Evolutionary conservation across 2,797 vertebrate genomes (phyloP).

Genomic region (Typhlichthys subterraneus): DNA sequence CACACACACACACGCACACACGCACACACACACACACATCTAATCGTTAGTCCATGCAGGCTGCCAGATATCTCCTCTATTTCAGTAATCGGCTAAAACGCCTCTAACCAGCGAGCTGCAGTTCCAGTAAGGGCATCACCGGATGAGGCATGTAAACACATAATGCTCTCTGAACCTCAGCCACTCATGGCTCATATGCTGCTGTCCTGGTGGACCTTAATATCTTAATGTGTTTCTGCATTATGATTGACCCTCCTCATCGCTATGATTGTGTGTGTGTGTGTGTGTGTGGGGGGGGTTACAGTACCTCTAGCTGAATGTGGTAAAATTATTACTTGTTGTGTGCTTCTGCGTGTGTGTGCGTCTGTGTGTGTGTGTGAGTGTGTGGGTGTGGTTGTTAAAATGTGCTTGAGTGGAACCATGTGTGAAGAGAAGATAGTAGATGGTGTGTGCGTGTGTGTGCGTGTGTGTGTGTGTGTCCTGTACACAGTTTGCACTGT

Average conservation of each 20-base stretch:
- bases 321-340: conserved; percentile 34
- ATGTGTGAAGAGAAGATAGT: conserved; percentile 52
- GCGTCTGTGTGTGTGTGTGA: conserved; percentile 25
- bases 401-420: conserved; percentile 49
- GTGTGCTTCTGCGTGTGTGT: conserved; percentile 48
- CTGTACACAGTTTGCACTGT: conserved; percentile 3
- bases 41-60: conserved; percentile 7
- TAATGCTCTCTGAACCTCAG: conserved; percentile 32
- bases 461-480: conserved; percentile 5
- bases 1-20: conserved; percentile 6
- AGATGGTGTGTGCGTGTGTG: conserved; percentile 20
- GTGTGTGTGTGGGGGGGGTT: conserved; percentile 6
- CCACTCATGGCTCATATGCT: conserved; percentile 3
- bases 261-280: conserved; percentile 17
- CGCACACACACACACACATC: neutral
- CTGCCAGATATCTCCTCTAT: conserved; percentile 21
- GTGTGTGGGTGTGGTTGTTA: conserved; percentile 56
- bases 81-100: conserved; percentile 51
- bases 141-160: conserved; percentile 11
- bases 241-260: conserved; percentile 12
- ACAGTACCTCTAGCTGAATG: conserved; percentile 9
- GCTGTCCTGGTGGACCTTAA: conserved; percentile 21
- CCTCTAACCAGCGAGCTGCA: conserved; percentile 14
- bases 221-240: conserved; percentile 42
- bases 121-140: conserved; percentile 23